Conservation (phyloP, 2,888 invertebrate species). For the Erynnis tages region DNA sequence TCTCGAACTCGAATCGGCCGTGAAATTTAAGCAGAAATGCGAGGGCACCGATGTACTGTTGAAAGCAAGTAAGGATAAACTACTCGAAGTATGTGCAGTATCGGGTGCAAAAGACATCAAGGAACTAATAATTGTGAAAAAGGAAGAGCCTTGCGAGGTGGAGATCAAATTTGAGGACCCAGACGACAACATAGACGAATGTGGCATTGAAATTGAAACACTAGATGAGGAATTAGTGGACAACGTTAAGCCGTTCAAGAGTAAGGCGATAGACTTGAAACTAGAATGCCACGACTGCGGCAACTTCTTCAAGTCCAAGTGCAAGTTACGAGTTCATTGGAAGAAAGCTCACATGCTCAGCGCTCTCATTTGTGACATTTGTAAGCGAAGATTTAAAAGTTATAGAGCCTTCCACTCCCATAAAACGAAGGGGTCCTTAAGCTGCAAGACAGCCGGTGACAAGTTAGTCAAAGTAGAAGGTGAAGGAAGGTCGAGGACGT, state of each 20-base stretch:
- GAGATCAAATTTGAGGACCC: slow-evolving; percentile 31
- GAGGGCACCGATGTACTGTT: slow-evolving; percentile 51
- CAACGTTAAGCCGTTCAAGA: slow-evolving; percentile 30
- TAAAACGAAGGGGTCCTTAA: slow-evolving; percentile 36
- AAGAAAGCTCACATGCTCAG: slow-evolving; percentile 43
- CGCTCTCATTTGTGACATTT: slow-evolving; percentile 41
- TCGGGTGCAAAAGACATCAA: background rate
- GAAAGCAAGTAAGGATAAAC: slow-evolving; percentile 30
- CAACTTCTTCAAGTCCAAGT: slow-evolving; percentile 48
- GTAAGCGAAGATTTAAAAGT: slow-evolving; percentile 48
- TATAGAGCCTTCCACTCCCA: slow-evolving; percentile 48
- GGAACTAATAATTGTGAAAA: slow-evolving; percentile 36
- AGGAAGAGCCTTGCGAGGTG: slow-evolving; percentile 35
- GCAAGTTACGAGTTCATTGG: slow-evolving; percentile 54
- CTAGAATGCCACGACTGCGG: slow-evolving; percentile 55
- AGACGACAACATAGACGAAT: slow-evolving; percentile 6
- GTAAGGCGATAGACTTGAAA: slow-evolving; percentile 42
- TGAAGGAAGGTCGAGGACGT: slow-evolving; percentile 46
- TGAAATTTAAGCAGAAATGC: slow-evolving; percentile 61
- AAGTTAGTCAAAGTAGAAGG: slow-evolving; percentile 47
- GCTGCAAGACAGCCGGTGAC: slow-evolving; percentile 40
- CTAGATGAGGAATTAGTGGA: slow-evolving; percentile 15
- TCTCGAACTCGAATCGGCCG: slow-evolving; percentile 53
- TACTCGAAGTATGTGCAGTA: slow-evolving; percentile 11
- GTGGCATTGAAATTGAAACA: slow-evolving; percentile 28